These are phyloP conservation scores for Microctenopoma stevenorrisi DNA, from an alignment of 2,797 vertebrate genomes.

Conservation along the genomic window DNA sequence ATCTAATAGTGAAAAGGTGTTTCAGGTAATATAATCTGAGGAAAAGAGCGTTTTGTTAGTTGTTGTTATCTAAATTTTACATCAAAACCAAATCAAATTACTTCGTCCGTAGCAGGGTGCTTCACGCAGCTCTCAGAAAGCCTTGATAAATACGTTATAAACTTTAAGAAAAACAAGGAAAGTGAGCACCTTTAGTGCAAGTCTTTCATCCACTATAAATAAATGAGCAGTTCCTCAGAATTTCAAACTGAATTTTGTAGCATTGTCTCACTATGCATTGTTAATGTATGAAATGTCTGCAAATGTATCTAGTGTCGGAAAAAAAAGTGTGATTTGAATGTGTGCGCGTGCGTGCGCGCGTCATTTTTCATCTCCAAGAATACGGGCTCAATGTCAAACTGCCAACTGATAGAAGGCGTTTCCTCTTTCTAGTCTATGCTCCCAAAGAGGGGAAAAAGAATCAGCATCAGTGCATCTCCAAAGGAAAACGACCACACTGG, in stretches of 20 bases:
- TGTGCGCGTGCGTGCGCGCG: conserved; percentile 2
- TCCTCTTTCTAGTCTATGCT: conserved; percentile 7
- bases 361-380: conserved; percentile 62
- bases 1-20: background rate
- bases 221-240: conserved; percentile 52
- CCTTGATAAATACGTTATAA: conserved; percentile 36
- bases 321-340: conserved; percentile 42
- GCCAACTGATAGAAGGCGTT: conserved; percentile 41
- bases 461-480: conserved; percentile 27
- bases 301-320: conserved; percentile 27
- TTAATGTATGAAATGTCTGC: conserved; percentile 50
- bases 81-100: conserved; percentile 5
- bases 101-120: background rate
- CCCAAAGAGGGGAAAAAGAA: conserved; percentile 25
- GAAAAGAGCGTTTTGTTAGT: background rate
- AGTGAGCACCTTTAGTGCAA: conserved; percentile 34
- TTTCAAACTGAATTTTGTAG: conserved; percentile 68
- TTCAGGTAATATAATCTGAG: background rate
- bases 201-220: conserved; percentile 61
- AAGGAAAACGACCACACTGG: conserved; percentile 33
- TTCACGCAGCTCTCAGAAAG: background rate
- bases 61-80: conserved; percentile 12
- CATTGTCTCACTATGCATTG: conserved; percentile 50
- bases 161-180: conserved; percentile 44
- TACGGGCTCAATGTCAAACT: conserved; percentile 63